These are phyloP conservation scores for Trissolcus brochymenae DNA, from an alignment of 2,888 invertebrate species.

Conservation along the genomic window DNA sequence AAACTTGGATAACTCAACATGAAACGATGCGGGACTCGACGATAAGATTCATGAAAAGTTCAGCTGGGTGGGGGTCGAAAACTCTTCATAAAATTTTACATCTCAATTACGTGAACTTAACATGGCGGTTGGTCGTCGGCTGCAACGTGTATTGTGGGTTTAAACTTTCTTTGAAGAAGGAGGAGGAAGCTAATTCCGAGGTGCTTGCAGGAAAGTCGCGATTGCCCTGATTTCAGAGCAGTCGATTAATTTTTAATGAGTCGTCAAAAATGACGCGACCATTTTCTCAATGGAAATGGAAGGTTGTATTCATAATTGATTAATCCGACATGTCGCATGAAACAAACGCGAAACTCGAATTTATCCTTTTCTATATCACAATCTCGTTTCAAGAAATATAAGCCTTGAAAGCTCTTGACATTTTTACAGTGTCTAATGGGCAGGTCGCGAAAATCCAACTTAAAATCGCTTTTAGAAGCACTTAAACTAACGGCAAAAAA, in stretches of 20 bases:
- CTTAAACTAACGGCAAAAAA: conserved; percentile 49
- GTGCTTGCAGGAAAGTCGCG: too few species aligned
- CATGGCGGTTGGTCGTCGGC: conserved; percentile 35
- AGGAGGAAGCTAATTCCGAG: neutral
- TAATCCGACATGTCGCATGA: conserved; percentile 32
- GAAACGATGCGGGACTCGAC: conserved; percentile 33
- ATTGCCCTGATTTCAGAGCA: neutral
- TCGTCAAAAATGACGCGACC: neutral
- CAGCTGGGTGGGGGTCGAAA: conserved; percentile 1
- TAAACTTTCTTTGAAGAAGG: conserved; percentile 26
- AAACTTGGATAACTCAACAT: conserved; percentile 34
- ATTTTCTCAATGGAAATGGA: neutral
- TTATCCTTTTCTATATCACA: neutral
- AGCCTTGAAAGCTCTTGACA: conserved; percentile 54
- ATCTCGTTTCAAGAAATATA: conserved; percentile 42
- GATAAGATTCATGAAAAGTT: conserved; percentile 51
- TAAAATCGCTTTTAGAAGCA: conserved; percentile 57
- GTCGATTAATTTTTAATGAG: conserved; percentile 11
- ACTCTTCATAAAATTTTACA: conserved; percentile 57
- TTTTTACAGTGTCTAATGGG: conserved; percentile 55
- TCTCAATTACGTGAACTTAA: conserved; percentile 51
- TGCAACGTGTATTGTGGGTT: conserved; percentile 32
- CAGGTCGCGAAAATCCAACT: conserved; percentile 55
- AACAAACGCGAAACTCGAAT: conserved; percentile 25
- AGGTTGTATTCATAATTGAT: conserved; percentile 23